Evolutionary conservation across 53 echinoderm and acorn worm species (phyloP).

Genomic region (Stichopus horrens): DNA sequence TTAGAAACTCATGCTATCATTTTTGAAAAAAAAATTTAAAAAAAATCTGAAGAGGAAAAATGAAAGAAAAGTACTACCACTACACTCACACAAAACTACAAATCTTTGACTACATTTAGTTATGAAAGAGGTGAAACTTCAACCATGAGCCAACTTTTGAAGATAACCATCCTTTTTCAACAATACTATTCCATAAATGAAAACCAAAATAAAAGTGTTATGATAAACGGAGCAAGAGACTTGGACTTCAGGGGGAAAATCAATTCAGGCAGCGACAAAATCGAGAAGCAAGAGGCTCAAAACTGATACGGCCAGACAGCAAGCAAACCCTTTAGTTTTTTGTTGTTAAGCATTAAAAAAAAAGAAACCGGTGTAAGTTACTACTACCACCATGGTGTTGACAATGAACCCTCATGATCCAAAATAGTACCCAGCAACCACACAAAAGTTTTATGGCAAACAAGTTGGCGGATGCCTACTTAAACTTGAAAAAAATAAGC

Average conservation of each 20-base stretch:
- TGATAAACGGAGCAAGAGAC: not conserved
- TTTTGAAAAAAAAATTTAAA: slow-evolving; percentile 2
- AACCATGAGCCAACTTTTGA: not conserved
- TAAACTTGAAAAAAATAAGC: too few species aligned
- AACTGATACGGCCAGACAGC: not conserved
- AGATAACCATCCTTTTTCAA: not conserved
- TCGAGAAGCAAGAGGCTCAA: not conserved
- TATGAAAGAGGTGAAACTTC: slow-evolving; percentile 3
- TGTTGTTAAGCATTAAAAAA: too few species aligned
- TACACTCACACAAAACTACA: slow-evolving; percentile 41
- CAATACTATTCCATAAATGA: not conserved
- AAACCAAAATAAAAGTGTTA: not conserved
- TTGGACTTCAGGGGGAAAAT: not conserved
- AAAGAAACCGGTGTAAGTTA: too few species aligned
- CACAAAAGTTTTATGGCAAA: too few species aligned
- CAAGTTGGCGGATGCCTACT: too few species aligned
- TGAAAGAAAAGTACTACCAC: slow-evolving; percentile 4
- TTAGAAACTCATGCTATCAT: not conserved
- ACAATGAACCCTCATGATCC: too few species aligned
- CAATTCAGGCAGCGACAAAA: not conserved
- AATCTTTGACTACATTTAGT: slow-evolving; percentile 22
- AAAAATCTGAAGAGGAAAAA: not conserved
- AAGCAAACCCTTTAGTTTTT: not conserved
- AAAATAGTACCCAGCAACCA: too few species aligned
- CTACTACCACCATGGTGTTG: too few species aligned